A percentile compares a stretch with the other conserved stretches of the same genome.
Conservation (phyloP, 2,888 invertebrate genomes). For the Eremobia ochroleuca region DNA sequence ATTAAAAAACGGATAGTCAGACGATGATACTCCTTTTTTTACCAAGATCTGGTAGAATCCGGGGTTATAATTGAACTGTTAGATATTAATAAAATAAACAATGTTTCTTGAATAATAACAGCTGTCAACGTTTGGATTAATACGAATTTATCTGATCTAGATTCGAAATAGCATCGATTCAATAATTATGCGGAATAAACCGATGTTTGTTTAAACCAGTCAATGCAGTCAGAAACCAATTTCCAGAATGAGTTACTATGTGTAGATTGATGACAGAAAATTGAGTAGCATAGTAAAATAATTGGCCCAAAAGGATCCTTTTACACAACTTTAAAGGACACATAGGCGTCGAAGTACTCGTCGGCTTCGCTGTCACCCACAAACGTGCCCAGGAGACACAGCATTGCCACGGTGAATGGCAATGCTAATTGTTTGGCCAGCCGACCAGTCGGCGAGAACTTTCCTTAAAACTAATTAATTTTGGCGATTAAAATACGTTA, state of each 20-base stretch:
- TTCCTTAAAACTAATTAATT: not conserved
- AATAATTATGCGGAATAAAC: constrained; percentile 36
- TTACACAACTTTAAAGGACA: not conserved
- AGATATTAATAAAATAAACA: constrained; percentile 5
- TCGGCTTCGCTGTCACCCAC: not conserved
- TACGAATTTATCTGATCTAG: constrained; percentile 12
- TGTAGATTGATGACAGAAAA: not conserved
- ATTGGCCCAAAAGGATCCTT: constrained; percentile 2
- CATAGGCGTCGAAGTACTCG: not conserved
- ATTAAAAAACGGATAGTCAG: too few relatives aligned
- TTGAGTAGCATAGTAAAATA: not conserved
- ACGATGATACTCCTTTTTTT: not conserved
- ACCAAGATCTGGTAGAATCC: not conserved
- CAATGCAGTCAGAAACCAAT: constrained; percentile 4
- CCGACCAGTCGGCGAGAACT: not conserved
- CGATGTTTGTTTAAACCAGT: constrained; percentile 29
- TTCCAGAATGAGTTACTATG: constrained; percentile 10
- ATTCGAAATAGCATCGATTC: constrained; percentile 43
- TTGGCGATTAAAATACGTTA: too few relatives aligned
- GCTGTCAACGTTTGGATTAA: constrained; percentile 27
- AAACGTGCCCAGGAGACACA: not conserved
- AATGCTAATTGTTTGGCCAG: not conserved
- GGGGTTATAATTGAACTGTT: not conserved
- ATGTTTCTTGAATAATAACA: constrained; percentile 7
- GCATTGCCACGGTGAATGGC: not conserved